Base-by-base conservation (phyloP, 2,888 invertebrate genomes). In the Sipha maydis region DNA sequence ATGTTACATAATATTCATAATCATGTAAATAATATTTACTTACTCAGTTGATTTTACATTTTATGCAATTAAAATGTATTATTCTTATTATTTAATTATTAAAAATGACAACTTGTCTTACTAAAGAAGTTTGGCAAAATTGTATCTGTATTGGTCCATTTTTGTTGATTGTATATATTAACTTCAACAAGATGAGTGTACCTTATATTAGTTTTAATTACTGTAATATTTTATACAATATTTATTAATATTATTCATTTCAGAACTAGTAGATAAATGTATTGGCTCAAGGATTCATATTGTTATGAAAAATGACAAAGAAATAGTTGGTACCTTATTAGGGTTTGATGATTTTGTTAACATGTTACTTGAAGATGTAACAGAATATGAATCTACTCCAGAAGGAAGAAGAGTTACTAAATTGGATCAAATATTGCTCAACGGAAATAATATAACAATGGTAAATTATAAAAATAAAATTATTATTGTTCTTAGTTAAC, bases 251-350 rank as follows among this genome's bases (percentile, higher is more conserved):
- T 83, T 75, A 85, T 73, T 89, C 71, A 86, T 93, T 93, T 89
- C 92, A 96, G 99, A 99, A 92, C 93, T 99, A 91, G 98, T 99
- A 41, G 99, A 99, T 92, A 99, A 99, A 93, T 99, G 99, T 92
- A 99, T 99, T 91, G 99, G 99, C 67, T 99, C 99, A 0, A 94
- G 98, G 90, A 99, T 99, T 91, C 99, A 99, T 92, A 99, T 99
- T 48, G 98, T 99, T 90, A 99, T 99, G 99, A 99, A 99, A 93
- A 99, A 98, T 92, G 99, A 99, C 92, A 99, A 99, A 93, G 99
- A 99, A 94, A 98, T 99, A 92, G 99, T 99, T 21, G 99, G 99
- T 90, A 99, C 99, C 0, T 92, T 99, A 83, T 94, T 98, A 90
- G 99, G 99, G 14, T 99, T 99, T 92, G 99, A 99, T 92, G 99